Conservation (phyloP, 2,888 invertebrate genomes). For the Lottia scabra region DNA sequence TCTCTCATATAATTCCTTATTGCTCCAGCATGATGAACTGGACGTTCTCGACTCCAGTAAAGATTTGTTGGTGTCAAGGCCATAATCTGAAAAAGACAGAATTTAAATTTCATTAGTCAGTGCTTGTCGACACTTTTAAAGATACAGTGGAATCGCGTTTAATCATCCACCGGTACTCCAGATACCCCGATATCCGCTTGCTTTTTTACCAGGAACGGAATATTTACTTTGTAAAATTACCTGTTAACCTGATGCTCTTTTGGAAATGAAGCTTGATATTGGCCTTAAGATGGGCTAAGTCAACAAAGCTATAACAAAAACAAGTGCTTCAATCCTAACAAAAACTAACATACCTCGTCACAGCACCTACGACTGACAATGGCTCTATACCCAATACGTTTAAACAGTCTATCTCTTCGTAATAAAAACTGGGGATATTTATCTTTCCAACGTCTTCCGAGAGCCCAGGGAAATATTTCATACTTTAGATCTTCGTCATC, state of each 20-base stretch:
- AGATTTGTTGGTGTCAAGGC: slow-evolving; percentile 57
- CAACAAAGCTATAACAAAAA: no score
- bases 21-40: slow-evolving; percentile 66
- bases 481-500: slow-evolving; percentile 73
- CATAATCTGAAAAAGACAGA: slow-evolving; percentile 58
- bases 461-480: slow-evolving; percentile 71
- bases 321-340: no score
- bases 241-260: no score
- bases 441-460: slow-evolving; percentile 65
- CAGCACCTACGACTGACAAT: slow-evolving; percentile 72
- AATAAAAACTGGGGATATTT: slow-evolving; percentile 60
- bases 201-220: no score
- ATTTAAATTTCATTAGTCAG: no score
- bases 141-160: no score
- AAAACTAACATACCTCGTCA: slow-evolving; percentile 67
- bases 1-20: slow-evolving; percentile 57
- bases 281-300: no score
- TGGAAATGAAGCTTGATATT: no score
- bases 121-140: no score
- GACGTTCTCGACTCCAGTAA: slow-evolving; percentile 62
- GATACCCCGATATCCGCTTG: no score
- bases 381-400: slow-evolving; percentile 71
- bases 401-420: slow-evolving; percentile 68
- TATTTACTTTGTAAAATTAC: no score
- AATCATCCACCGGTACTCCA: no score